Evolutionary conservation across 2,797 vertebrate genomes (phyloP).

Genomic region (Pyrocephalus nanus): DNA sequence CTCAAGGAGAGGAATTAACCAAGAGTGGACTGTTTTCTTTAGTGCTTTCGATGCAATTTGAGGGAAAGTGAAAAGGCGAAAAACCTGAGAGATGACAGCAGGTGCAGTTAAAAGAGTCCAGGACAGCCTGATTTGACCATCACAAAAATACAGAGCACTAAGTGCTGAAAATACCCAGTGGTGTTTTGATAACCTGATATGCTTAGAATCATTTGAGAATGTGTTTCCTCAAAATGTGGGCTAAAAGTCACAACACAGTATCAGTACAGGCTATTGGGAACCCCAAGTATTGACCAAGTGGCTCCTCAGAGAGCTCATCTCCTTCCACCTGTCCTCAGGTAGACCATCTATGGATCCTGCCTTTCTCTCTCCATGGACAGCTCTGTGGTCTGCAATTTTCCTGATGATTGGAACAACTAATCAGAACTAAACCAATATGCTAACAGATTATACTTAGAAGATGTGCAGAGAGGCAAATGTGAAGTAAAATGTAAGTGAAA

Average conservation of each 20-base stretch:
- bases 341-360: neutral
- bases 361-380: neutral
- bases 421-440: neutral
- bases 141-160: neutral
- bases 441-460: neutral
- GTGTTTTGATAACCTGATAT: neutral
- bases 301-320: neutral
- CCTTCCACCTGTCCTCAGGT: neutral
- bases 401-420: neutral
- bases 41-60: neutral
- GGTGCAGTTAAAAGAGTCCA: neutral
- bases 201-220: neutral
- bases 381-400: neutral
- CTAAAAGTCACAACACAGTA: neutral
- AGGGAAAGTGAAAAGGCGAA: neutral
- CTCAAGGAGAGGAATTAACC: neutral
- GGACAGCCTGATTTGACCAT: neutral
- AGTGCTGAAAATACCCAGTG: neutral
- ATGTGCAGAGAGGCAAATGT: neutral
- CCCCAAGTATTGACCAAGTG: neutral
- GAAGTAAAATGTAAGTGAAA: neutral
- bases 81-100: neutral
- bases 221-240: neutral
- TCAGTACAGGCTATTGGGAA: neutral
- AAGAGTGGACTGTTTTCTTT: neutral